phyloP scores from a whole-genome alignment of 2,113 vertebrate species.

The Bos indicus region DNA sequence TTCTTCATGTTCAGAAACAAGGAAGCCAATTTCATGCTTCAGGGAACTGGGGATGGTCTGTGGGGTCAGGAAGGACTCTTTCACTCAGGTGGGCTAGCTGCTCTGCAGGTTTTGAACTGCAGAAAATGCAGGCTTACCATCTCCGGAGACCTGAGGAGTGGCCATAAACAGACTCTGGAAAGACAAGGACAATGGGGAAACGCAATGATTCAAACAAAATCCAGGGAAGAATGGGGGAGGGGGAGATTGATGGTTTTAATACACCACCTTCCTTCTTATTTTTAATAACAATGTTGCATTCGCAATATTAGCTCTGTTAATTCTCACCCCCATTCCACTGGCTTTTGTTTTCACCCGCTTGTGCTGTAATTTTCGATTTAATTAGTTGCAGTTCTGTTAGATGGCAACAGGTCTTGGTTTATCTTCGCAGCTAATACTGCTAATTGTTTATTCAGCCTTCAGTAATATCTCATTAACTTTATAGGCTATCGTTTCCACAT shows the following conservation, averaged over 20 bases:
- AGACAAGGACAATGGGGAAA: fast-evolving
- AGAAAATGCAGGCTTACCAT: not conserved
- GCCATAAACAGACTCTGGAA: not conserved
- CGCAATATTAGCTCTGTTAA: conserved; percentile 75
- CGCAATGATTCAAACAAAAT: fast-evolving
- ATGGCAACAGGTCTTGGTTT: conserved; percentile 78
- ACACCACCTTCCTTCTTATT: conserved; percentile 27
- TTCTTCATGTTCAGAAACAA: not conserved
- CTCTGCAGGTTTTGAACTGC: fast-evolving
- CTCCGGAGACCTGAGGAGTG: fast-evolving
- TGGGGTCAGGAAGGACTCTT: not conserved
- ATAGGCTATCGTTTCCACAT: conserved; percentile 74
- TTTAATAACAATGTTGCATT: conserved; percentile 73
- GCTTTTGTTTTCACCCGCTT: conserved; percentile 71
- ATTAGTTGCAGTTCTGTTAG: conserved; percentile 77
- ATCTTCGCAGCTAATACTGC: conserved; percentile 78
- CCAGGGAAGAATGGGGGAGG: not conserved
- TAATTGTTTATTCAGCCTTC: conserved; percentile 83
- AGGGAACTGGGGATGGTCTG: not conserved
- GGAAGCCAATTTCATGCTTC: conserved; percentile 3
- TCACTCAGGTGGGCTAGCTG: not conserved
- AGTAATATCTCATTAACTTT: conserved; percentile 83
- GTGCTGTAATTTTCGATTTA: conserved; percentile 81
- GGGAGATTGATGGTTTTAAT: conserved; percentile 66
- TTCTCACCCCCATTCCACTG: conserved; percentile 68